Evolutionary conservation across 2,113 vertebrate species (phyloP), one percentile per base, ranked within the genome.

Genomic region (Callionymus lyra): DNA sequence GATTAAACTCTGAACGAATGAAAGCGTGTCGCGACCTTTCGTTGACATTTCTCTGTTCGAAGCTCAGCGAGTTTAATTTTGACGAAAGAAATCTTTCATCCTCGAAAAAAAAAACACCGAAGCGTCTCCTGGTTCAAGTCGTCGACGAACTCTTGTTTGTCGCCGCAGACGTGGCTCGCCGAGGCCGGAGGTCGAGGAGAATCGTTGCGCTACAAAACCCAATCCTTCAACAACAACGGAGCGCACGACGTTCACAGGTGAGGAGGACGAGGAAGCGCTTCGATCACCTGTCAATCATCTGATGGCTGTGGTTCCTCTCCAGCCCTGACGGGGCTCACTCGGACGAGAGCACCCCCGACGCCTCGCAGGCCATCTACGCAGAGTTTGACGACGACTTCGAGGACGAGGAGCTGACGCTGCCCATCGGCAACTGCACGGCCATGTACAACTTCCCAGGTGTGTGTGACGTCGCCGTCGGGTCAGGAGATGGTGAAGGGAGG

Each of bases 321-420:
- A 93, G 90, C 54, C 84, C 85, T 2, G 87, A 89, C 11, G 86
- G 83, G 6, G 82, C 84, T 31, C 81, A 82, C 38, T 85, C 84
- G 0, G 89, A 90, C 12, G 90, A 88, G 44, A 79, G 82, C 44
- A 72, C 78, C 12, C 81, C 86, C 0, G 89, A 91, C 3, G 16
- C 84, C 39, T 82, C 85, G 6, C 86, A 88, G 40, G 82, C 85
- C 56, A 89, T 91, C 66, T 89, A 91, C 16, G 87, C 90, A 0
- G 90, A 92, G 56, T 92, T 92, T 16, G 89, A 92, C 31, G 91
- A 92, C 11, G 91, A 92, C 50, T 92, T 92, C 62, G 87, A 89
- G 35, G 89, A 90, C 2, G 90, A 92, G 45, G 90, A 91, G 1
- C 50, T 80, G 1, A 44, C 74, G 0, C 59, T 78, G 14, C 86